Conservation (phyloP, 1,140 invertebrate genomes). For the Drosophila nigrodunni region DNA sequence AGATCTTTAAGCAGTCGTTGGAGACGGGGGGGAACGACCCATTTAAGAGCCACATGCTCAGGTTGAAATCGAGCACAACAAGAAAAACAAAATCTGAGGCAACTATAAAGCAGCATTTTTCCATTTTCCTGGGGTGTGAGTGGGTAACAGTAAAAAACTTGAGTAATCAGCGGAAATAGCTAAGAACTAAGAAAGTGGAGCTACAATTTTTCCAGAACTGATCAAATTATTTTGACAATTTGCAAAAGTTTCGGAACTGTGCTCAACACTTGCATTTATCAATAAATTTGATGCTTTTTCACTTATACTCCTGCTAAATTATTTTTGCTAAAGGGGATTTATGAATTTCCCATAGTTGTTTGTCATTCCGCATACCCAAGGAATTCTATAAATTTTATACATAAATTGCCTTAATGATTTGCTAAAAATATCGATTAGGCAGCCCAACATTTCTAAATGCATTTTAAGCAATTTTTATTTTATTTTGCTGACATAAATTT, state of each 20-base stretch:
- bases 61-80: constrained; percentile 62
- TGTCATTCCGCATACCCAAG: not conserved
- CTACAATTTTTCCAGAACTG: not conserved
- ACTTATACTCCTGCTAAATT: no score
- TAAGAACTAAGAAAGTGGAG: not conserved
- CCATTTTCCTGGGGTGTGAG: constrained; percentile 18
- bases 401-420: not conserved
- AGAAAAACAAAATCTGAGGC: not conserved
- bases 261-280: no score
- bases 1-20: constrained; percentile 1
- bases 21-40: constrained; percentile 53
- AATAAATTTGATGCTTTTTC: no score
- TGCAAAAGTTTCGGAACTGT: no score
- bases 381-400: not conserved
- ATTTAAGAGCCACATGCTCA: constrained; percentile 64
- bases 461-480: not conserved
- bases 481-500: constrained; percentile 56
- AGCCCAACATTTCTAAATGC: constrained; percentile 1
- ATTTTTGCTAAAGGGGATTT: not conserved
- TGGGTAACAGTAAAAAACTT: constrained; percentile 57
- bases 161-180: constrained; percentile 10
- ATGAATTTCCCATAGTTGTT: not conserved
- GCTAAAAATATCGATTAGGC: constrained; percentile 34
- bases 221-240: not conserved
- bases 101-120: constrained; percentile 55